Evolutionary conservation across 92 coral and sea anemone species (phyloP), one percentile per base, ranked within the genome.

Genomic region (Heliopora coerulea): DNA sequence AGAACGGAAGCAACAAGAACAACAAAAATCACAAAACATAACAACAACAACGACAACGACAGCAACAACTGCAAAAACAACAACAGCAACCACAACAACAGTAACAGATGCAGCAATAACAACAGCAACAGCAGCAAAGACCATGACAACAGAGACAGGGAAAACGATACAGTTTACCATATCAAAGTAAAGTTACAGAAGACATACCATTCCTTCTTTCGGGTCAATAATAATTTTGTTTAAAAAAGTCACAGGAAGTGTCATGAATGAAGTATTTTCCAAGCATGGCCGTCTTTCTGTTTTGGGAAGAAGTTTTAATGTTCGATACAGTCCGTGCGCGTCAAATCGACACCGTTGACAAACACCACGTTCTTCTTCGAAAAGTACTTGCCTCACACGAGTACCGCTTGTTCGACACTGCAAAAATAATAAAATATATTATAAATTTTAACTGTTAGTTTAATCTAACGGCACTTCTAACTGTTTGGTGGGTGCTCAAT

Each of bases 161-260:
- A n/a, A n/a, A n/a, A n/a, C n/a, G n/a, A n/a, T n/a, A n/a, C n/a
- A n/a, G n/a, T n/a, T n/a, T n/a, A n/a, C n/a, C n/a, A n/a, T n/a
- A n/a, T n/a, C n/a, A n/a, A n/a, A 4, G 12, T 37, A 37, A 4
- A 37, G 5, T 4, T 46, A 15, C n/a, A 46, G 7, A 46, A 2
- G 52, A 33, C 96, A 82, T 61, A 93, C 98, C 95, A 93, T 87
- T 33, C 98, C 98, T 52, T 93, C 98, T 44, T 89, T 87, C 18
- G 98, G 98, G 1, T 93, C 96, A 62, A 87, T 79, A 2, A 93
- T 87, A 86, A 93, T 93, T 52, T 74, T 88, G 49, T 87, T 93
- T 77, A 93, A 64, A 13, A 73, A 19, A 34, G 80, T 85, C n/a
- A 90, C 66, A n/a, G 93, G 93, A 26, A 93, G 91, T 32, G 87